phyloP scores from a whole-genome alignment of 1,140 invertebrate species.

The Drosophila punjabiensis region DNA sequence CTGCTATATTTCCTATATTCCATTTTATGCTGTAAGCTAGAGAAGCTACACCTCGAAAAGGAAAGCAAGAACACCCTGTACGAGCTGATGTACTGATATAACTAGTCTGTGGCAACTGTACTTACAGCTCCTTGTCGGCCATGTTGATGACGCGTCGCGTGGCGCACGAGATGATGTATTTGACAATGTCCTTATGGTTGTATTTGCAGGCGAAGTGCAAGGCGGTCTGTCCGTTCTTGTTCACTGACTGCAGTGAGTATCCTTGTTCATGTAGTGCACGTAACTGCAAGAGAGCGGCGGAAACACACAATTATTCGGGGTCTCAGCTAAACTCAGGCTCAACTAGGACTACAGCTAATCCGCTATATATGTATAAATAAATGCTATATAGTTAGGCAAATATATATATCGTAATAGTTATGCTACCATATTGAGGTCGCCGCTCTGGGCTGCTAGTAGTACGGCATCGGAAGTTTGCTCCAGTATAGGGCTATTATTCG shows the following conservation, averaged over 20 bases:
- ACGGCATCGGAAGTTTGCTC: slow-evolving; percentile 93
- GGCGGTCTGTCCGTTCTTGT: slow-evolving; percentile 94
- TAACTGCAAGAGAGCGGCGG: slow-evolving; percentile 86
- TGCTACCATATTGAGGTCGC: slow-evolving; percentile 89
- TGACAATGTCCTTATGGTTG: slow-evolving; percentile 95
- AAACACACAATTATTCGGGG: neutral
- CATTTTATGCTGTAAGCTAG: neutral
- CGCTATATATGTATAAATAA: neutral
- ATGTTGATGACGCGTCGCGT: slow-evolving; percentile 94
- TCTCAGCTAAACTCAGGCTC: too few species aligned
- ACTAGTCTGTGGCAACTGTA: too few species aligned
- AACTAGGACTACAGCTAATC: neutral
- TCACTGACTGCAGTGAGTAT: slow-evolving; percentile 94
- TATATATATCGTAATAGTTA: slow-evolving; percentile 30
- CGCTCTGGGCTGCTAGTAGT: slow-evolving; percentile 92
- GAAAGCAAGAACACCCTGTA: neutral
- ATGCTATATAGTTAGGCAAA: slow-evolving; percentile 1
- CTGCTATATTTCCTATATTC: too few species aligned
- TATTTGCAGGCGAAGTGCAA: slow-evolving; percentile 94
- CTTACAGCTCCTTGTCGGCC: slow-evolving; percentile 94
- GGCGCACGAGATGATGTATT: slow-evolving; percentile 94
- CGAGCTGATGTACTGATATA: too few species aligned
- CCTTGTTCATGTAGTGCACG: slow-evolving; percentile 93
- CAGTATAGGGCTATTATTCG: slow-evolving; percentile 87
- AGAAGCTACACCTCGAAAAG: neutral